Evolutionary conservation across 2,113 vertebrate species (phyloP).

Genomic region (Macquaria ambigua): DNA sequence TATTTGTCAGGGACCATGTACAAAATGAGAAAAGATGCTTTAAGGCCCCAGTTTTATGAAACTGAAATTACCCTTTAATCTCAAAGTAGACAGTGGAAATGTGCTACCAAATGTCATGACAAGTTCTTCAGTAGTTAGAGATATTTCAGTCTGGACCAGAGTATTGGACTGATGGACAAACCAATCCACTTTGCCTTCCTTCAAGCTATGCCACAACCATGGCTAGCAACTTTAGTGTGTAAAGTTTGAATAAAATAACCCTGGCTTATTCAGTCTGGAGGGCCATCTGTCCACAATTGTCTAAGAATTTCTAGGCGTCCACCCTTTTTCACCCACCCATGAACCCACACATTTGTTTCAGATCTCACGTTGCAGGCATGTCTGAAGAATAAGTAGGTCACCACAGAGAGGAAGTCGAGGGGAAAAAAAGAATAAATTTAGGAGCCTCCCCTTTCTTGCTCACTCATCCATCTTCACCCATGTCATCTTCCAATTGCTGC

Average conservation of each 20-base stretch:
- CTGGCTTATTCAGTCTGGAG: conserved; percentile 21
- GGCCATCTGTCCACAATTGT: conserved; percentile 60
- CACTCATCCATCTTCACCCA: conserved; percentile 55
- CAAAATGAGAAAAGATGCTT: not conserved
- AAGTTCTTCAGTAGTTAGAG: not conserved
- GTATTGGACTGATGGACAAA: not conserved
- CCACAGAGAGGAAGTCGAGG: conserved; percentile 64
- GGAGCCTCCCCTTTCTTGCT: conserved; percentile 70
- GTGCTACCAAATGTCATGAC: not conserved
- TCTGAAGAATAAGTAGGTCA: conserved; percentile 82
- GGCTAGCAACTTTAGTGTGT: not conserved
- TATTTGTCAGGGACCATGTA: not conserved
- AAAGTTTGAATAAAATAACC: conserved; percentile 30
- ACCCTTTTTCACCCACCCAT: conserved; percentile 53
- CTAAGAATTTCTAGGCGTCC: conserved; percentile 49
- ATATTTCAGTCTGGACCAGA: not conserved
- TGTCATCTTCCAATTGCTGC: conserved; percentile 50
- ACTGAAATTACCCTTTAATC: not conserved
- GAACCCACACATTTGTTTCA: conserved; percentile 68
- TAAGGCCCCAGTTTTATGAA: not conserved
- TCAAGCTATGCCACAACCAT: not conserved
- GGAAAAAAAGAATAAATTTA: conserved; percentile 56
- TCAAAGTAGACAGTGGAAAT: not conserved
- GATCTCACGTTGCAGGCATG: conserved; percentile 65
- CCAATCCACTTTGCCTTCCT: not conserved